phyloP scores from a whole-genome alignment of 2,797 vertebrate genomes.

The Periophthalmus magnuspinnatus region DNA sequence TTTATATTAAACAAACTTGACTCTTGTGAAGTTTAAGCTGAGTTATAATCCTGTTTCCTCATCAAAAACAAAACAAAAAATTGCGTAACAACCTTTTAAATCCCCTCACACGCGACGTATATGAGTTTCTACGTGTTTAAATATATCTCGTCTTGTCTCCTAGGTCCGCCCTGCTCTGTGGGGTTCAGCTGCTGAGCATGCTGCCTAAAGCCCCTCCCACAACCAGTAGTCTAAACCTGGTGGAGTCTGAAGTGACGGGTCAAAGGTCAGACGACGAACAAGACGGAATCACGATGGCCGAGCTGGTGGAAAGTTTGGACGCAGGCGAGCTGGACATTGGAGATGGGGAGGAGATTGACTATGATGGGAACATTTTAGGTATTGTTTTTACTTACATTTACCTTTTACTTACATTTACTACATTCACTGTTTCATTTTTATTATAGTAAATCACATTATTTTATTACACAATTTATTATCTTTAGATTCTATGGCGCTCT shows the following conservation, averaged over 20 bases:
- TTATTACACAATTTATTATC: background rate
- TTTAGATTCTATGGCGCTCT: too few relatives aligned
- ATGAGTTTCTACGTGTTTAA: background rate
- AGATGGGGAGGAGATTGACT: conserved; percentile 88
- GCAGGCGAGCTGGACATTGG: conserved; percentile 87
- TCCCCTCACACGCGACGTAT: too few relatives aligned
- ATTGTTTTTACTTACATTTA: too few relatives aligned
- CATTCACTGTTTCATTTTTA: background rate
- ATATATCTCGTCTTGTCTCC: background rate
- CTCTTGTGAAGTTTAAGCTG: too few relatives aligned
- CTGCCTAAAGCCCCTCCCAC: conserved; percentile 67
- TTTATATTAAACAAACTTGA: too few relatives aligned
- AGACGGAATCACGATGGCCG: conserved; percentile 77
- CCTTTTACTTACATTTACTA: too few relatives aligned
- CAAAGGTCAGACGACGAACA: conserved; percentile 10
- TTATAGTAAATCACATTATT: background rate
- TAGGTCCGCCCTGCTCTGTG: conserved; percentile 65
- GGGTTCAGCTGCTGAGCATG: conserved; percentile 69
- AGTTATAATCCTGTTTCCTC: too few relatives aligned
- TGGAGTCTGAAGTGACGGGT: conserved; percentile 71
- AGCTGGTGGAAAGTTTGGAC: conserved; percentile 90
- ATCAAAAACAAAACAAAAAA: too few relatives aligned
- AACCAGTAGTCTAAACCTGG: conserved; percentile 75
- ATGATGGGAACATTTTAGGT: conserved; percentile 56
- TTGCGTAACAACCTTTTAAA: too few relatives aligned